phyloP scores from a whole-genome alignment of 2,797 vertebrate genomes.

The Sebastes hopkinsi region DNA sequence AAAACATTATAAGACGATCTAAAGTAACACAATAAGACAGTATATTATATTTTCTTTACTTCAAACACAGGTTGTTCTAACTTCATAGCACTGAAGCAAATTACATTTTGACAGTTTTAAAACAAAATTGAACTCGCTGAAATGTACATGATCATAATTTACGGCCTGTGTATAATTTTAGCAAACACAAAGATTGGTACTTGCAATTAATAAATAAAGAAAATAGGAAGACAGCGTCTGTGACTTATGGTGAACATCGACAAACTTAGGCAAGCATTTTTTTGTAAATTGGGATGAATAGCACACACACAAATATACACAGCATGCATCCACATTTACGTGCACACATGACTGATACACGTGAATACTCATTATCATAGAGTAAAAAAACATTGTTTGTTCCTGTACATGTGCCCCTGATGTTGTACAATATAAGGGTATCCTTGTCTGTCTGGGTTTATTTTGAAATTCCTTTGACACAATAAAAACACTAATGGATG shows the following conservation, averaged over 20 bases:
- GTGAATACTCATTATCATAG: not conserved
- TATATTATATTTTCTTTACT: not conserved
- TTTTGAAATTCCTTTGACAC: constrained; percentile 1
- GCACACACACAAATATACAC: not conserved
- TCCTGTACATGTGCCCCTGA: not conserved
- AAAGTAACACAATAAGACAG: not conserved
- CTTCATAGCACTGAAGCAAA: not conserved
- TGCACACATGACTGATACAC: not conserved
- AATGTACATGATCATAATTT: not conserved
- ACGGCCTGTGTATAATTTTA: constrained; percentile 3
- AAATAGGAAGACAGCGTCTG: not conserved
- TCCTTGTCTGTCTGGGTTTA: constrained; percentile 9
- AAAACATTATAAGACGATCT: not conserved
- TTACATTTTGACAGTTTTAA: not conserved
- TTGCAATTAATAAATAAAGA: constrained; percentile 9
- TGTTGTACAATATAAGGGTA: not conserved
- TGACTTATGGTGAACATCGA: not conserved
- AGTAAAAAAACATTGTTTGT: not conserved
- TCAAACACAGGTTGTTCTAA: not conserved
- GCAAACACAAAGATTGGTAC: not conserved
- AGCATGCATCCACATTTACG: not conserved
- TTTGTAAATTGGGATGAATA: not conserved
- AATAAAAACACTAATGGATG: constrained; percentile 18
- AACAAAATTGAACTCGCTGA: not conserved
- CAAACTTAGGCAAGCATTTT: not conserved